phyloP scores from a whole-genome alignment of 2,888 invertebrate genomes.

The Oscheius myriophilus region DNA sequence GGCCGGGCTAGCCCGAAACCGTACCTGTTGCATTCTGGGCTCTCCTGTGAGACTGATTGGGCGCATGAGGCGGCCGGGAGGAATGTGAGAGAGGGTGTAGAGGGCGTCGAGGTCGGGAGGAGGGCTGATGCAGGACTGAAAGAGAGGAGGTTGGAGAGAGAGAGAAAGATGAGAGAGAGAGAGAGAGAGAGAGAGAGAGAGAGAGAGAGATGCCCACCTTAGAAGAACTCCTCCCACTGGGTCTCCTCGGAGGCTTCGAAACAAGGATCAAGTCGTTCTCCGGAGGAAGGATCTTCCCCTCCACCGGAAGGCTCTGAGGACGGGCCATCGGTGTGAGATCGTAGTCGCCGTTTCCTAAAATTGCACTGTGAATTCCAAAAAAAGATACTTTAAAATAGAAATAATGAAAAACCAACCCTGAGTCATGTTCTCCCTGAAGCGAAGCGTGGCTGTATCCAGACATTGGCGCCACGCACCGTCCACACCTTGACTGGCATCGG shows the following conservation, averaged over 20 bases:
- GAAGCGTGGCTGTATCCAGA: constrained; percentile 36
- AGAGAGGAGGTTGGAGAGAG: background rate
- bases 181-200: no score
- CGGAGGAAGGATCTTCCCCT: background rate
- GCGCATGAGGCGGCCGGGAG: constrained; percentile 10
- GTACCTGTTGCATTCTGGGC: background rate
- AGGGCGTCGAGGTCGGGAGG: constrained; percentile 14
- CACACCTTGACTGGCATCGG: constrained; percentile 51
- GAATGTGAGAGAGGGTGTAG: constrained; percentile 20
- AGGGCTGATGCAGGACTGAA: constrained; percentile 25
- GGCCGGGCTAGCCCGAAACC: no score
- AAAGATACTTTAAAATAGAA: background rate
- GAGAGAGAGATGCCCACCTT: background rate
- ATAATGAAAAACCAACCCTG: background rate
- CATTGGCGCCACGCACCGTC: constrained; percentile 54
- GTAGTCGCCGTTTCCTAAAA: constrained; percentile 3
- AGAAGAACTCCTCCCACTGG: constrained; percentile 8
- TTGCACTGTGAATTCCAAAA: background rate
- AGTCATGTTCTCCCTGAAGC: constrained; percentile 8
- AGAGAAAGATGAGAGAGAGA: no score
- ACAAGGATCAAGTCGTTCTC: constrained; percentile 1
- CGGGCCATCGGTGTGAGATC: constrained; percentile 18
- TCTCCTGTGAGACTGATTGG: constrained; percentile 21
- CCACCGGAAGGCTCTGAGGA: constrained; percentile 4
- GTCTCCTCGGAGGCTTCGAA: constrained; percentile 17